Base-by-base conservation (phyloP, 2,888 invertebrate species). In the Eumerus sabulonum region DNA sequence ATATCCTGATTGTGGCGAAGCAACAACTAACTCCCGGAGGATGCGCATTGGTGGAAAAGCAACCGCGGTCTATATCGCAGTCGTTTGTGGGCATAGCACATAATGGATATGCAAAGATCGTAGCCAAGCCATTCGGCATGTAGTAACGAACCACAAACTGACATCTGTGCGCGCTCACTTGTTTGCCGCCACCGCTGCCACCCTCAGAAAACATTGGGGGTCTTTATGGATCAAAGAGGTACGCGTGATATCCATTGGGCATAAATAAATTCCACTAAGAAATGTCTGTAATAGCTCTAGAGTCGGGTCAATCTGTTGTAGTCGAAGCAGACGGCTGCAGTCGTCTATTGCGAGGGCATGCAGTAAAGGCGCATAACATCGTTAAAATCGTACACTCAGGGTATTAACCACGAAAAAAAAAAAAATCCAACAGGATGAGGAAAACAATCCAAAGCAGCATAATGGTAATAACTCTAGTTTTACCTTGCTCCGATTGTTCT, bases 181-280 rank as follows among this genome's bases (percentile, higher is more conserved):
- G 48, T 60, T 19, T 2, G 38, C 62, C 59, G 48, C 62, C 35
- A 40, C 60, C 48, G 14, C 50, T 48, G 50, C 64, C 42, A 45
- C 74, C 73, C 38, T 68, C 79, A 53, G 67, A 67, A 68, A 79
- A 74, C 74, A 74, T 70, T 84, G 84, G 86, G 85, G 87, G 87
- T 87, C 87, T 87, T 86, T 85, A 86, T 85, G 86, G 87, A 86
- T 86, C 86, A 86, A 87, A 87, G 86, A 87, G 87, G 86, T 87
- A 87, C 88, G 88, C 88, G 88, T 88, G 88, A 88, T 88, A 85
- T 87, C 88, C 88, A 86, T 87, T 87, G 88, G 88, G 85, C 83
- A 86, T 83, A 81, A 79, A 79, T 74, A 79, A 79, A 79, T 79
- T 79, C 70, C 74, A 36, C 74, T 50, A 59, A 57, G 79, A 74